Conservation (phyloP, 2,888 invertebrate species). For the Erebia epiphron region DNA sequence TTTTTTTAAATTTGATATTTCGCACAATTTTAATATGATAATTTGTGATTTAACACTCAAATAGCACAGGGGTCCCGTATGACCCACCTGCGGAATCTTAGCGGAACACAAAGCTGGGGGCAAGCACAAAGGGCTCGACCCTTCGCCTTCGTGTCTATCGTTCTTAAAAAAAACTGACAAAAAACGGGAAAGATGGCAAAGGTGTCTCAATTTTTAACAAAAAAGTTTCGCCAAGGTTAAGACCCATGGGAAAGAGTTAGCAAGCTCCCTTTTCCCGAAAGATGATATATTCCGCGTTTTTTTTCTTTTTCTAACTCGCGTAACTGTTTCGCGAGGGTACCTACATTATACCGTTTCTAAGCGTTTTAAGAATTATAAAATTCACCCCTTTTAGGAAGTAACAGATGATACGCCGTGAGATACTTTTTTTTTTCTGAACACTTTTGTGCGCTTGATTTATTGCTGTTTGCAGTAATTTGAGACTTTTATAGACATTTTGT, state of each 20-base stretch:
- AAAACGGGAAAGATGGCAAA: constrained; percentile 79
- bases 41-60: constrained; percentile 39
- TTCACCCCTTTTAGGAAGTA: constrained; percentile 78
- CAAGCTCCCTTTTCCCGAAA: constrained; percentile 64
- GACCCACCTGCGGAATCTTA: constrained; percentile 78
- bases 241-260: constrained; percentile 83
- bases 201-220: constrained; percentile 77
- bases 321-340: constrained; percentile 72
- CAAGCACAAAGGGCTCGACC: constrained; percentile 66
- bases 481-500: constrained; percentile 70
- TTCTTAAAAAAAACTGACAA: constrained; percentile 67
- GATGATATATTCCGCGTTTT: constrained; percentile 66
- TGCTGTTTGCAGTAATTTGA: constrained; percentile 82
- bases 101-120: constrained; percentile 59
- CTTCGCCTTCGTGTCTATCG: constrained; percentile 58
- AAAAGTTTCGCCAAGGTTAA: constrained; percentile 77
- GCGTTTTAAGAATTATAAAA: constrained; percentile 56
- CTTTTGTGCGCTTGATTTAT: constrained; percentile 72
- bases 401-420: constrained; percentile 76
- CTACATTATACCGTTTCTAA: constrained; percentile 59
- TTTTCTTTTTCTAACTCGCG: constrained; percentile 7
- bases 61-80: constrained; percentile 47
- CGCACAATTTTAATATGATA: constrained; percentile 40
- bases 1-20: constrained; percentile 4
- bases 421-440: constrained; percentile 63